Conservation (phyloP, 2,888 invertebrate genomes). For the Xanthorhoe spadicearia region DNA sequence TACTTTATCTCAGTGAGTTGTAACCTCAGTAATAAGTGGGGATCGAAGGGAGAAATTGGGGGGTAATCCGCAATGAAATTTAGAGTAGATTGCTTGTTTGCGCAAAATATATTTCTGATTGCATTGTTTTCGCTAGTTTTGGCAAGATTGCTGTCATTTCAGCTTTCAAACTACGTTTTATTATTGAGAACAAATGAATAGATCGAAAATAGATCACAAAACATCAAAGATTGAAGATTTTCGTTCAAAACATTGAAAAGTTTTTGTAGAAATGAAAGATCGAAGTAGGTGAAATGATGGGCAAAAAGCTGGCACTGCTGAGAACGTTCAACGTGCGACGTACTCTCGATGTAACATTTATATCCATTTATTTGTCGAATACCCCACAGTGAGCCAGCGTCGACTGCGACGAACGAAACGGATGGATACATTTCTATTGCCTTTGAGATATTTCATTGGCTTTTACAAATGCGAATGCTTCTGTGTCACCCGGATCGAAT, state of each 20-base stretch:
- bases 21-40: slow-evolving; percentile 32
- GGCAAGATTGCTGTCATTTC: background rate
- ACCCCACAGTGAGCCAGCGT: slow-evolving; percentile 55
- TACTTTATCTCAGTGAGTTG: slow-evolving; percentile 39
- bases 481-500: slow-evolving; percentile 49
- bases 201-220: too few relatives aligned
- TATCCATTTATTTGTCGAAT: slow-evolving; percentile 64
- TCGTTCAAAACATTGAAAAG: background rate
- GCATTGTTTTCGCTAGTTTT: slow-evolving; percentile 10
- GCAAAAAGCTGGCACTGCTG: slow-evolving; percentile 15
- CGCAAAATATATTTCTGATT: slow-evolving; percentile 25
- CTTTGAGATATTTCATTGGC: slow-evolving; percentile 67
- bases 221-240: background rate
- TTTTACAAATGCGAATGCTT: slow-evolving; percentile 62
- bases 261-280: background rate
- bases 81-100: slow-evolving; percentile 19
- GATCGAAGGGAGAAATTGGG: slow-evolving; percentile 22
- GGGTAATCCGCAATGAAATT: slow-evolving; percentile 14
- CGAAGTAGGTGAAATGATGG: slow-evolving; percentile 1
- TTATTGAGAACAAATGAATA: background rate
- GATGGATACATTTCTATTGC: slow-evolving; percentile 65
- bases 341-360: slow-evolving; percentile 59
- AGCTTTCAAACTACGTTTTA: background rate
- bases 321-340: slow-evolving; percentile 37
- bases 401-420: slow-evolving; percentile 53